Conservation (phyloP, 2,888 invertebrate genomes). For the Oxyteleia sp. region DNA sequence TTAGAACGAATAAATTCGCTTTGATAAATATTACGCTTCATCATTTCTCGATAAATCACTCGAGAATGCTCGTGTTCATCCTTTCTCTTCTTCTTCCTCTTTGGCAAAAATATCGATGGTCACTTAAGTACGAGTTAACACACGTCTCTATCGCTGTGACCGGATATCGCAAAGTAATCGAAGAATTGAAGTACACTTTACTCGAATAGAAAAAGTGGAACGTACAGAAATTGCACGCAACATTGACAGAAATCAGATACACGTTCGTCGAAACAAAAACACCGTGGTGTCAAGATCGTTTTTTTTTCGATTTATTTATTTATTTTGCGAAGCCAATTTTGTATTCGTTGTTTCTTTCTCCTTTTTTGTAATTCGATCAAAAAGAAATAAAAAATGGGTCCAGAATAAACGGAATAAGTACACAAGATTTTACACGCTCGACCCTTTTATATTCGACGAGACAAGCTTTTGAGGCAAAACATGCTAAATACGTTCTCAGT, state of each 20-base stretch:
- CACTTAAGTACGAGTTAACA: constrained; percentile 44
- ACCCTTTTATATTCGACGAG: constrained; percentile 51
- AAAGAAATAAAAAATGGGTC: constrained; percentile 52
- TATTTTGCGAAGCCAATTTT: no score
- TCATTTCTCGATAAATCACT: constrained; percentile 48
- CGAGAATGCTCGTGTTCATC: constrained; percentile 17
- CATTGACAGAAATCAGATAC: constrained; percentile 53
- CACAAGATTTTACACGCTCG: constrained; percentile 65
- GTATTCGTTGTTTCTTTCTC: no score
- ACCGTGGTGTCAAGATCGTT: no score
- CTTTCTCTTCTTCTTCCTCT: constrained; percentile 19
- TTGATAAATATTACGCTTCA: constrained; percentile 30
- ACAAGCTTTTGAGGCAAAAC: constrained; percentile 70
- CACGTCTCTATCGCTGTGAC: constrained; percentile 63
- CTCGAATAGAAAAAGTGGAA: constrained; percentile 45
- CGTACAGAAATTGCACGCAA: constrained; percentile 54
- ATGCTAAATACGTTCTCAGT: constrained; percentile 73
- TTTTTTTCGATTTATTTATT: no score
- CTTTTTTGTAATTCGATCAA: constrained; percentile 21
- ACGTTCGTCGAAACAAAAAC: constrained; percentile 29
- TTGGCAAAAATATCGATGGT: constrained; percentile 53
- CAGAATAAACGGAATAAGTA: constrained; percentile 46
- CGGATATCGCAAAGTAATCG: constrained; percentile 72
- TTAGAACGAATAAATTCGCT: constrained; percentile 7
- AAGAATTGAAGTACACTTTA: constrained; percentile 59